Conservation (phyloP, 1,140 invertebrate species). For the Drosophila persimilis region DNA sequence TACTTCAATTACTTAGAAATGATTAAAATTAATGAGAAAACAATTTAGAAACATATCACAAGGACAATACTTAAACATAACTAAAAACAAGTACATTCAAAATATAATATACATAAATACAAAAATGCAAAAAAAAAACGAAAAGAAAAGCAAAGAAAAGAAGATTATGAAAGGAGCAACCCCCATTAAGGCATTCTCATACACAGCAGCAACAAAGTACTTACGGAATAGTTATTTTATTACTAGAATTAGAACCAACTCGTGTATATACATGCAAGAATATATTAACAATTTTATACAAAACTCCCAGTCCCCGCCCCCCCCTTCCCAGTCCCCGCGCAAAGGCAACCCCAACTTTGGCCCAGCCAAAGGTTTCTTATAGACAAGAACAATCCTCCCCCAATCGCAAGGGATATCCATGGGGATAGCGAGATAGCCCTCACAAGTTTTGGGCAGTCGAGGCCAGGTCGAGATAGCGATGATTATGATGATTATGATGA, state of each 20-base stretch:
- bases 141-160: constrained; percentile 43
- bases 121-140: constrained; percentile 25
- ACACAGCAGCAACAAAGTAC: constrained; percentile 59
- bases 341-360: constrained; percentile 52
- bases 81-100: constrained; percentile 62
- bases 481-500: constrained; percentile 3
- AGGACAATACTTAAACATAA: constrained; percentile 82
- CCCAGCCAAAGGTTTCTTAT: constrained; percentile 51
- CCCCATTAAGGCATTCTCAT: constrained; percentile 53
- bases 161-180: constrained; percentile 35
- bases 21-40: constrained; percentile 79
- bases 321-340: background rate
- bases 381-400: constrained; percentile 13
- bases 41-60: constrained; percentile 83
- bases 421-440: background rate
- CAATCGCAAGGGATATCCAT: constrained; percentile 12
- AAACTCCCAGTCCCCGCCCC: constrained; percentile 13
- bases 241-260: constrained; percentile 62
- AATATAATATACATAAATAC: constrained; percentile 41
- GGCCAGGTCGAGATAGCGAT: constrained; percentile 5
- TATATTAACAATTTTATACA: constrained; percentile 73
- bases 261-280: constrained; percentile 62
- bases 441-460: constrained; percentile 5
- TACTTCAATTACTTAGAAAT: constrained; percentile 82
- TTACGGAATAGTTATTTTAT: constrained; percentile 78